Conservation (phyloP, 1,140 invertebrate species). For the Tetramorium parvispinum region DNA sequence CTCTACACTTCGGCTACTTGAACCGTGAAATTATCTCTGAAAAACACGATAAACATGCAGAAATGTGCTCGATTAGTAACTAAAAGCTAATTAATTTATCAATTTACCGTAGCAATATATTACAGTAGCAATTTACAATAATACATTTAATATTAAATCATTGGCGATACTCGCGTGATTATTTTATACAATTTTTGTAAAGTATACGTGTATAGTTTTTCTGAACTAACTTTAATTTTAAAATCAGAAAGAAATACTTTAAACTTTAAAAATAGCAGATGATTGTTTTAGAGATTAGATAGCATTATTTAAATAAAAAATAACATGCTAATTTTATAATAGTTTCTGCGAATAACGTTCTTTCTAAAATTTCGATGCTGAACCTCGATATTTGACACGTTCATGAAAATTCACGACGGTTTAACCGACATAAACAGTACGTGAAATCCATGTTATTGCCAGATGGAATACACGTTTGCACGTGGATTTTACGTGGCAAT, state of each 20-base stretch:
- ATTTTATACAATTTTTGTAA: not conserved
- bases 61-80: not conserved
- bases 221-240: not conserved
- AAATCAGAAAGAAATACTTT: too few species aligned
- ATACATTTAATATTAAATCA: not conserved
- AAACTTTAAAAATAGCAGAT: not conserved
- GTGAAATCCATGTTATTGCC: too few species aligned
- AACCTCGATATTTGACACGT: not conserved
- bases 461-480: too few species aligned
- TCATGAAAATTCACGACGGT: not conserved
- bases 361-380: not conserved
- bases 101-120: not conserved
- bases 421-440: too few species aligned
- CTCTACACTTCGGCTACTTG: not conserved
- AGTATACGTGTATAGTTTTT: not conserved
- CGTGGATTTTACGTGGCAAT: too few species aligned
- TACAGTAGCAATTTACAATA: not conserved
- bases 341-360: not conserved
- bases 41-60: constrained; percentile 13
- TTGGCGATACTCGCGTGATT: not conserved
- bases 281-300: not conserved
- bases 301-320: not conserved
- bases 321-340: not conserved
- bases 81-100: constrained; percentile 16
- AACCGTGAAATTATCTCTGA: constrained; percentile 35